Conservation (phyloP, 2,888 invertebrate genomes). For the Synergus laeviventris region DNA sequence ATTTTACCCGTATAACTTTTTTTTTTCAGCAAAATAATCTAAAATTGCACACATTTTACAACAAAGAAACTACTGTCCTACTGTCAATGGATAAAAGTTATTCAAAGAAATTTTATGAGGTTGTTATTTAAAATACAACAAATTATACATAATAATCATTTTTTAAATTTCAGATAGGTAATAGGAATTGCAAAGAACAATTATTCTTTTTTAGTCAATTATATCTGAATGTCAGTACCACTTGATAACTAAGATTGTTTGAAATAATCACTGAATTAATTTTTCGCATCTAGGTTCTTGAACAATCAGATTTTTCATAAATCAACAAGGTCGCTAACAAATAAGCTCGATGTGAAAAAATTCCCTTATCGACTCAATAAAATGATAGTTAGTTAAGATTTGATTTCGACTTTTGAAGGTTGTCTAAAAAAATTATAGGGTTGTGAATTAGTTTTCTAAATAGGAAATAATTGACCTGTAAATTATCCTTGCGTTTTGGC, state of each 20-base stretch:
- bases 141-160: too few species aligned
- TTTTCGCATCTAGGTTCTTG: too few species aligned
- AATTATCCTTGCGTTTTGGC: conserved; percentile 67
- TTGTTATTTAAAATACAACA: background rate
- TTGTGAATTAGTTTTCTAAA: background rate
- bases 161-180: too few species aligned
- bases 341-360: too few species aligned
- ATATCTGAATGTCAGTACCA: too few species aligned
- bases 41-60: background rate
- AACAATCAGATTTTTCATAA: too few species aligned
- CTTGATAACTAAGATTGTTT: too few species aligned
- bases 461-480: conserved; percentile 65
- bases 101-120: background rate
- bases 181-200: too few species aligned
- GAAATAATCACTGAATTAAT: too few species aligned
- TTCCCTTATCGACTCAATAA: too few species aligned
- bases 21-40: background rate
- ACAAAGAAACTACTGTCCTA: background rate
- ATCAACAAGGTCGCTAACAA: too few species aligned
- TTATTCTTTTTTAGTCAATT: too few species aligned
- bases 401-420: background rate
- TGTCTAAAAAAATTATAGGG: background rate
- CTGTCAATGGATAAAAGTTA: background rate
- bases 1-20: background rate
- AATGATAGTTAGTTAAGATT: background rate